phyloP scores from a whole-genome alignment of 2,888 invertebrate species.

The Coelogynopora nodosa region DNA sequence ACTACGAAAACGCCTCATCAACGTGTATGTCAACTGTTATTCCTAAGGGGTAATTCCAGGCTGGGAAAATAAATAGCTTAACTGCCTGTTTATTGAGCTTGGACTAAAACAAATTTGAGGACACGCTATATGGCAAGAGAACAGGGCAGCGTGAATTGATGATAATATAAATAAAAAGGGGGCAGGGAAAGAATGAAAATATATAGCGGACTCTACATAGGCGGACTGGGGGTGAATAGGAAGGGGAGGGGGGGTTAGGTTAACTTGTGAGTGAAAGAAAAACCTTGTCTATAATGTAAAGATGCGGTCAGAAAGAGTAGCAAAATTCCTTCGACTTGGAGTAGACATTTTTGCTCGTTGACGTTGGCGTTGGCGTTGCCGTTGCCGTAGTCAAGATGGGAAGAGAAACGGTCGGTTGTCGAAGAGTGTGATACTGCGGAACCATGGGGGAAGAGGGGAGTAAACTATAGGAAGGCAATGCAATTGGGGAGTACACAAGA shows the following conservation, averaged over 20 bases:
- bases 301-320: neutral
- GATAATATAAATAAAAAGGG: neutral
- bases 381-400: no score
- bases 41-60: neutral
- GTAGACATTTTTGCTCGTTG: neutral
- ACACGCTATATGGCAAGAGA: neutral
- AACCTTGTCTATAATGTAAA: no score
- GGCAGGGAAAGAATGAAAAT: neutral
- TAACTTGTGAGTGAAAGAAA: neutral
- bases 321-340: neutral
- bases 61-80: neutral
- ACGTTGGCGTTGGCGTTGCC: neutral
- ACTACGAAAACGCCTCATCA: no score
- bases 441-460: neutral
- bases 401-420: neutral
- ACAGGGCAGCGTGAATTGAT: neutral
- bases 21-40: no score
- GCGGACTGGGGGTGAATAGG: no score
- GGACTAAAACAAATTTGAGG: neutral
- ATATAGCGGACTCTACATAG: neutral
- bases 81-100: neutral
- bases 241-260: no score
- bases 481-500: no score
- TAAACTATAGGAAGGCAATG: no score
- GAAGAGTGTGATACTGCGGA: neutral